phyloP scores from a whole-genome alignment of 2,113 vertebrate genomes.

The Rhadina sibilatrix region DNA sequence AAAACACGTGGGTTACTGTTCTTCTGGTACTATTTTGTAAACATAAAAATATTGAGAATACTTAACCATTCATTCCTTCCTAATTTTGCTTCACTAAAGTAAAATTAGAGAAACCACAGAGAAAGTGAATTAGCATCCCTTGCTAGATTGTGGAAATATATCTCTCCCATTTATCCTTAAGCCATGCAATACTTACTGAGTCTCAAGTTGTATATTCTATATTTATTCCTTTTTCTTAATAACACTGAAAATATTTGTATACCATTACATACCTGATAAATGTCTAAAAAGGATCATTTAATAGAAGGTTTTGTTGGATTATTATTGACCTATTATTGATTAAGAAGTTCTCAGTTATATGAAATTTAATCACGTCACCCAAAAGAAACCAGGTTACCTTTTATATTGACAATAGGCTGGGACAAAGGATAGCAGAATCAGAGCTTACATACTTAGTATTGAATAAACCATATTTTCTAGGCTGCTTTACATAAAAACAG shows the following conservation, averaged over 20 bases:
- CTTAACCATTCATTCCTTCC: background rate
- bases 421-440: background rate
- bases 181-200: background rate
- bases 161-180: background rate
- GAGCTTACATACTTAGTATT: background rate
- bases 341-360: background rate
- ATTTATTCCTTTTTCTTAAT: background rate
- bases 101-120: background rate
- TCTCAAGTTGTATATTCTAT: background rate
- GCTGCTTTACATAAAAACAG: slow-evolving; percentile 53
- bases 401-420: background rate
- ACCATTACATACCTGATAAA: background rate
- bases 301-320: background rate
- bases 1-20: background rate
- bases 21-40: background rate
- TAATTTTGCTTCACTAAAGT: background rate
- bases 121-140: background rate
- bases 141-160: background rate
- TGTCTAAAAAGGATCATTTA: background rate
- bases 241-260: background rate
- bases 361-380: background rate
- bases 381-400: background rate
- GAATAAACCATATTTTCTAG: slow-evolving; percentile 21
- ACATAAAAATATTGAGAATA: background rate
- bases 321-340: background rate